These are phyloP conservation scores for Chamaetylas fuelleborni DNA, from an alignment of 2,113 vertebrate species.

Conservation along the genomic window DNA sequence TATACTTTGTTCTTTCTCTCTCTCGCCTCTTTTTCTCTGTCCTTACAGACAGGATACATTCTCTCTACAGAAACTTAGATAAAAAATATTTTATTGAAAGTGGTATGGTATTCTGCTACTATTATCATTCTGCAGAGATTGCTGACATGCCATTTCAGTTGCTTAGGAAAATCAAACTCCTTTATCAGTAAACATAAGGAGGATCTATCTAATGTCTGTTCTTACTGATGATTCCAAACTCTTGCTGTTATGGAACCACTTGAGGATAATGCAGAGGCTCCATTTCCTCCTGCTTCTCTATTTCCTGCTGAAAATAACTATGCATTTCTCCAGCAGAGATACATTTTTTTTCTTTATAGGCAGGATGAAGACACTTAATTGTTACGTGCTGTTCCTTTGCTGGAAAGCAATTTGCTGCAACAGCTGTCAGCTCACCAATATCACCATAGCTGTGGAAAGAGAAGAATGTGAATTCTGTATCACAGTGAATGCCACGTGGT, in stretches of 20 bases:
- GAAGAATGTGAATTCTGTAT: slow-evolving; percentile 82
- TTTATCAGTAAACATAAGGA: neutral
- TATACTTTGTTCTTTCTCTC: neutral
- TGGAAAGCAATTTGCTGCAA: slow-evolving; percentile 73
- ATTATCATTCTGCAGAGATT: neutral
- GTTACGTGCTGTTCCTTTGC: slow-evolving; percentile 76
- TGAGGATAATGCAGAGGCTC: neutral
- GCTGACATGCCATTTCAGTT: neutral
- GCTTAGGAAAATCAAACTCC: neutral
- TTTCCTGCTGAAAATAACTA: neutral
- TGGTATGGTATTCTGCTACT: neutral
- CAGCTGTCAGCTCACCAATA: slow-evolving; percentile 78
- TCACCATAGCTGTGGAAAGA: slow-evolving; percentile 82
- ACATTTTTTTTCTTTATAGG: neutral
- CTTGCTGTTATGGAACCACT: neutral
- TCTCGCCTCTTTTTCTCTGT: neutral
- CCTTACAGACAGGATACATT: neutral
- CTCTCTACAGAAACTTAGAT: neutral
- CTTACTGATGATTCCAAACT: neutral
- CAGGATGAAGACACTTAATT: slow-evolving; percentile 77
- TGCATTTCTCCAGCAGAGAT: neutral
- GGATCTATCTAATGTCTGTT: neutral
- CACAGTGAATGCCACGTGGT: slow-evolving; percentile 82
- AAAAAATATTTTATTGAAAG: neutral
- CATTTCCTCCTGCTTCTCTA: neutral